Conservation (phyloP, 2,113 vertebrate species). For the Elaphurus davidianus region DNA sequence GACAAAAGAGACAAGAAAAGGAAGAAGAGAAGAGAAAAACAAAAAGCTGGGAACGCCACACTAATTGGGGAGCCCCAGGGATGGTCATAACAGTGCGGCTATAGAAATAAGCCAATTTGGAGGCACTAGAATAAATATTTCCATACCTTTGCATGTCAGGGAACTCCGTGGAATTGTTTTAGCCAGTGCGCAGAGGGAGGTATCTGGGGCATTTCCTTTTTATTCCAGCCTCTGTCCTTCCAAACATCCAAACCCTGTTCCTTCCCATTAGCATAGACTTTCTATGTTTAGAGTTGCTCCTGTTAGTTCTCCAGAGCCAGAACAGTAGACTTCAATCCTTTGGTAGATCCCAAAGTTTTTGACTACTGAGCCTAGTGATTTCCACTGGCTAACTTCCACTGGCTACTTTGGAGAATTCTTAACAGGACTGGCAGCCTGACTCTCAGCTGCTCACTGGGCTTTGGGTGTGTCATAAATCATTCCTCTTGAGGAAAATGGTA, state of each 20-base stretch:
- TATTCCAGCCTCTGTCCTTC: neutral
- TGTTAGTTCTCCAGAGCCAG: neutral
- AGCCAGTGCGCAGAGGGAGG: neutral
- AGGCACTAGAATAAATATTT: neutral
- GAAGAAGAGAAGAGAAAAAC: neutral
- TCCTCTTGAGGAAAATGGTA: neutral
- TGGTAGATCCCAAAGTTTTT: neutral
- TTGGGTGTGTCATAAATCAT: neutral
- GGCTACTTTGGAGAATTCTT: neutral
- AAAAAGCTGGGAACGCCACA: neutral
- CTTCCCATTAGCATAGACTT: neutral
- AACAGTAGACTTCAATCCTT: neutral
- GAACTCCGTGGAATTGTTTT: neutral
- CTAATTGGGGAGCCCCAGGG: neutral
- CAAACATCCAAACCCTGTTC: neutral
- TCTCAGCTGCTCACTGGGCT: neutral
- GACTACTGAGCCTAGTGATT: neutral
- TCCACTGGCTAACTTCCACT: neutral
- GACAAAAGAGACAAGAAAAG: neutral
- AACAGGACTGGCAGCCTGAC: neutral
- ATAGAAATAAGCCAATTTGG: neutral
- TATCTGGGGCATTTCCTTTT: neutral
- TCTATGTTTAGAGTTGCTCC: neutral
- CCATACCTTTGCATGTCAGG: neutral
- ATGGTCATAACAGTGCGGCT: neutral